Evolutionary conservation across 2,888 invertebrate genomes (phyloP).

Genomic region (Eucera pruinosa): DNA sequence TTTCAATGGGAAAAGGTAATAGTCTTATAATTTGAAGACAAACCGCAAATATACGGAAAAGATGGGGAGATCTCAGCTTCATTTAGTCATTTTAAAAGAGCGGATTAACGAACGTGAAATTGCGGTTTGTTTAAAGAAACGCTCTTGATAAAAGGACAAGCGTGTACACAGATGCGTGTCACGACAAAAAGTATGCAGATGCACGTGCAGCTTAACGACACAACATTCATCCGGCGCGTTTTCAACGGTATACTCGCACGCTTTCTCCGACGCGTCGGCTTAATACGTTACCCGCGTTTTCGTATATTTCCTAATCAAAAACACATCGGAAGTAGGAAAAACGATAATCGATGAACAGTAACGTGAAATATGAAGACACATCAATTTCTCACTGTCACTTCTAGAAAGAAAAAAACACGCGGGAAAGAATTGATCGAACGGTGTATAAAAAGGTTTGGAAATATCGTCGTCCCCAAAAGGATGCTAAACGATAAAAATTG

Average conservation of each 20-base stretch:
- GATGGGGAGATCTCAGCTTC: not conserved
- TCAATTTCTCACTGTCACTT: not conserved
- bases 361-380: not conserved
- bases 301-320: constrained; percentile 29
- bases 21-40: too few species aligned
- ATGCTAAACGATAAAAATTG: too few species aligned
- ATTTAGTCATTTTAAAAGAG: not conserved
- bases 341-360: constrained; percentile 6
- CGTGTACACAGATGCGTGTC: not conserved
- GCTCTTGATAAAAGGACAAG: not conserved
- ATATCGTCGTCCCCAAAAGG: too few species aligned
- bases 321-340: not conserved
- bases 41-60: too few species aligned
- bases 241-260: constrained; percentile 51
- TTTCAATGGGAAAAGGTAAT: too few species aligned
- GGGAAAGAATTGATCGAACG: not conserved
- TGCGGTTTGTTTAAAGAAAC: not conserved
- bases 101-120: constrained; percentile 9
- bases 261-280: constrained; percentile 58
- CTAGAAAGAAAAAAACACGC: not conserved
- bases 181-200: constrained; percentile 1
- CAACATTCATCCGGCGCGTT: constrained; percentile 38
- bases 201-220: constrained; percentile 47
- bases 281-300: constrained; percentile 52
- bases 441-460: not conserved